Evolutionary conservation across 2,888 invertebrate species (phyloP).

Genomic region (Tetragonula carbonaria): DNA sequence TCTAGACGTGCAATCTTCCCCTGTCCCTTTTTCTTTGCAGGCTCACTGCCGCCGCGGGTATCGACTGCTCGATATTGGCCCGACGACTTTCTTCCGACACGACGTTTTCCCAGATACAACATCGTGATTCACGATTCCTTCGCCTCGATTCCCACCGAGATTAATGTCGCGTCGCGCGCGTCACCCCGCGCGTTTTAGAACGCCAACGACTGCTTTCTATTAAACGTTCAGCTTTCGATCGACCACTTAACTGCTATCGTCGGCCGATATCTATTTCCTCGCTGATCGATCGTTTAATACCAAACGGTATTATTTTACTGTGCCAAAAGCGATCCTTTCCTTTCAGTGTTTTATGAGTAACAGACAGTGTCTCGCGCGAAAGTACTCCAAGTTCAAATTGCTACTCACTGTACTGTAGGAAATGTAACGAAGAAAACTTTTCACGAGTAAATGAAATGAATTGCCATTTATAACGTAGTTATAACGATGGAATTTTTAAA

Average conservation of each 20-base stretch:
- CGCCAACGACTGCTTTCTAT: constrained; percentile 13
- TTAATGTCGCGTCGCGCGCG: constrained; percentile 42
- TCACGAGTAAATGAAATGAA: no score
- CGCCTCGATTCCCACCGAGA: constrained; percentile 28
- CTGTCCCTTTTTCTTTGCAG: constrained; percentile 25
- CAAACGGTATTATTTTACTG: background rate
- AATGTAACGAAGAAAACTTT: background rate
- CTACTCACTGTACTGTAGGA: background rate
- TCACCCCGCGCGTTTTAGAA: constrained; percentile 11
- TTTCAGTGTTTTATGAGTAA: background rate
- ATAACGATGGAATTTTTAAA: no score
- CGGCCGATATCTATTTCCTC: background rate
- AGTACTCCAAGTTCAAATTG: no score
- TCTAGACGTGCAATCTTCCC: constrained; percentile 52
- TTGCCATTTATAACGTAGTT: no score
- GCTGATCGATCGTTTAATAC: background rate
- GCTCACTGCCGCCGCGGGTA: constrained; percentile 18
- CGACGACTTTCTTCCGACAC: constrained; percentile 52
- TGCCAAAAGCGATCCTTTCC: background rate
- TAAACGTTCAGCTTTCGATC: constrained; percentile 24
- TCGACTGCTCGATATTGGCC: constrained; percentile 52
- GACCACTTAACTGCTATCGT: background rate
- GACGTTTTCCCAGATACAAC: constrained; percentile 27
- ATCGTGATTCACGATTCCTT: constrained; percentile 56
- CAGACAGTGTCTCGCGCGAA: background rate